A percentile compares a stretch with the other conserved stretches of the same genome.
These are phyloP conservation scores for Lutjanus campechanus DNA, from an alignment of 2,797 vertebrate genomes.

Conservation along the genomic window DNA sequence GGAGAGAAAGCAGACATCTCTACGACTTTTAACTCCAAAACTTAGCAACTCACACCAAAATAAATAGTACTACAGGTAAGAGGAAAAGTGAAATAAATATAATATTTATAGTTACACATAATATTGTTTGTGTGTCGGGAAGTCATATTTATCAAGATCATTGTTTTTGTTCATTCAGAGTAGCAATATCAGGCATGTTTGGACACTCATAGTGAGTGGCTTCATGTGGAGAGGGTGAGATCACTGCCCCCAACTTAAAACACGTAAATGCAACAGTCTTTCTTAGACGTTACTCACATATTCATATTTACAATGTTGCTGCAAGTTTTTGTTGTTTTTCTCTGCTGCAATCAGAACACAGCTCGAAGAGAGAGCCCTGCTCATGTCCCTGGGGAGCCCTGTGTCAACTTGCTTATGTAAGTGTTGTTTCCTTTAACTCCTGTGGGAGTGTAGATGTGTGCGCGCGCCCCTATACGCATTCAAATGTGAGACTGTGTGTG, in stretches of 20 bases:
- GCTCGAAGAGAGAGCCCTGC: slow-evolving; percentile 11
- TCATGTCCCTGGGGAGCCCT: slow-evolving; percentile 40
- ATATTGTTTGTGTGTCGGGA: not conserved
- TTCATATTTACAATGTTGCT: slow-evolving; percentile 1
- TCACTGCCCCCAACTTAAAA: not conserved
- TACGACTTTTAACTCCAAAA: no score
- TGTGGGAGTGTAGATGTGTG: slow-evolving; percentile 21
- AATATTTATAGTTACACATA: not conserved
- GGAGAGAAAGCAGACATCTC: not conserved
- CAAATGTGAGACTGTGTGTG: slow-evolving; percentile 31
- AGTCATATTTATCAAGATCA: not conserved
- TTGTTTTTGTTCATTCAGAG: not conserved
- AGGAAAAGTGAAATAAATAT: no score
- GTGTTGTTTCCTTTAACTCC: slow-evolving; percentile 70
- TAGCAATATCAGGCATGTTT: not conserved
- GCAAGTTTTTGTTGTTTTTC: slow-evolving; percentile 3
- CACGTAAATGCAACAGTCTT: not conserved
- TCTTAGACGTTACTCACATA: not conserved
- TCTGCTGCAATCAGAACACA: slow-evolving; percentile 7
- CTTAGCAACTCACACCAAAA: no score
- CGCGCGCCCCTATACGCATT: slow-evolving; percentile 12
- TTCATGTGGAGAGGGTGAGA: slow-evolving; percentile 3
- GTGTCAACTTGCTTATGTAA: slow-evolving; percentile 71
- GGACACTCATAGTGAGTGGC: not conserved
- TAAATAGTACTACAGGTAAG: no score